Evolutionary conservation across 2,888 invertebrate species (phyloP), one percentile per base, ranked within the genome.

Genomic region (Drosophila leonis): DNA sequence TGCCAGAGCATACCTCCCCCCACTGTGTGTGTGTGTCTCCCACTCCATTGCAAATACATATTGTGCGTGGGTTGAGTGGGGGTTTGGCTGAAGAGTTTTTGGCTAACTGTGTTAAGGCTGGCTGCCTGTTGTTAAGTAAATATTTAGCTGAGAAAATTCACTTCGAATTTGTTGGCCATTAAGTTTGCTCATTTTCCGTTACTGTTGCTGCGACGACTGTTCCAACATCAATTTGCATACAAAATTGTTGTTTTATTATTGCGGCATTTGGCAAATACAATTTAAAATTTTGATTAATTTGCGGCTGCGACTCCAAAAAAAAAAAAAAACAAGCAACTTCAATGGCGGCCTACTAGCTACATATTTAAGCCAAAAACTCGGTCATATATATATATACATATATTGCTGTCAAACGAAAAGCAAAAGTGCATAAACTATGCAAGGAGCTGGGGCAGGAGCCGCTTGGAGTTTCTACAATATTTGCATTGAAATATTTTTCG

Each of bases 401-500:
- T 20, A 49, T 49, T 49, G 82, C 90, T 85, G 85, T 90, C 90
- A 86, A 83, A 70, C 60, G 61, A 73, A 77, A 88, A 83, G 81
- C 73, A 90, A 84, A 86, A 86, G 89, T 85, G 83, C 90, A 90
- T 84, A 77, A 84, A 88, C 71, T 74, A 88, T 82, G 71, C 18
- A 60, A 12, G 48, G 48, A 12, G 18, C 12, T 3, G 48, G 3
- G 7, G 24, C 0, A 9, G 42, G 20, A 4, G 24, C 24, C n/a
- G n/a, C n/a, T n/a, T n/a, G 44, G 15, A 48, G 48, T 49, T 18
- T 49, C 87, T 80, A 83, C 80, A 79, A 70, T 90, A 85, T 90
- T 89, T 85, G 90, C 90, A 84, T 83, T 87, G 63, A 88, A 90
- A 89, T 87, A 90, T 83, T 89, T 86, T 87, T 82, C 48, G 79